Evolutionary conservation across 2,888 invertebrate genomes (phyloP), one percentile per base, ranked within the genome.

Genomic region (Eilema sororculum): DNA sequence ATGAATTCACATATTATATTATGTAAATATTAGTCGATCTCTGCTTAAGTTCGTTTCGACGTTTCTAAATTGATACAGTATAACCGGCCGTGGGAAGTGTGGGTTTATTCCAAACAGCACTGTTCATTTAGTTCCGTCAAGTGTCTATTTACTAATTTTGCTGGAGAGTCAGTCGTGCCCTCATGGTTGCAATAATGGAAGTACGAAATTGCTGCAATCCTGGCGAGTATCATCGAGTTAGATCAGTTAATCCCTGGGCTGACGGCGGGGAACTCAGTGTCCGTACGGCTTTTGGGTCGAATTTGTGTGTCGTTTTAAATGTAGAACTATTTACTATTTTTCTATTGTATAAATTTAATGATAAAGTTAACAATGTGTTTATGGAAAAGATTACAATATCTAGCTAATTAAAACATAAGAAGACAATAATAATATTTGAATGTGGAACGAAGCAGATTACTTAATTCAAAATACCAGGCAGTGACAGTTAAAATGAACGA

Each of bases 141-240:
- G 84, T 78, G 85, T 85, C 87, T 88, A 90, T 91, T 85, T 90
- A 90, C 84, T 90, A 91, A 93, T 93, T 91, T 91, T 82, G 84
- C 84, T 89, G 80, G 87, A 93, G 93, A 92, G 83, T 88, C 79
- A 86, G 66, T 91, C 92, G 91, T 91, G 90, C 91, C 91, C 91
- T 89, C 90, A 85, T 90, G 90, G 87, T 68, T 89, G 90, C 89
- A 87, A 84, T 92, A 91, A 90, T 92, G 87, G 89, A 86, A 79
- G 86, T 84, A 87, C 87, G 84, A 93, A 93, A 94, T 94, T 93
- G 92, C 89, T 84, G 93, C 93, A 93, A 93, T 92, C 89, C 91
- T 89, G 84, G 74, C 84, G 83, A 85, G 89, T 86, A 87, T 89
- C 90, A 91, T 90, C 87, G 87, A 90, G 91, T 93, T 92, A 91